Conservation (phyloP, 2,113 vertebrate species). For the Notarius lentiginosus region DNA sequence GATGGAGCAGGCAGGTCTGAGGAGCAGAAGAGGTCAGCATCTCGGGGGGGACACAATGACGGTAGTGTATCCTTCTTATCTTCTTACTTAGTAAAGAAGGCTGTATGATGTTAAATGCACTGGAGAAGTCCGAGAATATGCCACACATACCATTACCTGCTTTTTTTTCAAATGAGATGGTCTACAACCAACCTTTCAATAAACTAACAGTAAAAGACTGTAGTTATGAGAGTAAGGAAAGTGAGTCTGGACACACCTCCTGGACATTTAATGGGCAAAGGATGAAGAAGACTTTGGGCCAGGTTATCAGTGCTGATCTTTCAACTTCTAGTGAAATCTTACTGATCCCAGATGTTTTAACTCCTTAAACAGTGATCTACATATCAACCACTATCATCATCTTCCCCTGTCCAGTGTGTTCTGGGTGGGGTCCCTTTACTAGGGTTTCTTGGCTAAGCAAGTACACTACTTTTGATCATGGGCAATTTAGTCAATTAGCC, state of each 20-base stretch:
- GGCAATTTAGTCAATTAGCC: too few species aligned
- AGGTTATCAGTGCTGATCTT: background rate
- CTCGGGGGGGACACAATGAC: too few species aligned
- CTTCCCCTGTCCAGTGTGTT: too few species aligned
- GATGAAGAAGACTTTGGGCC: background rate
- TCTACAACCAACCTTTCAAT: background rate
- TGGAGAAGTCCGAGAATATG: background rate
- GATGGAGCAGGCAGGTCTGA: too few species aligned
- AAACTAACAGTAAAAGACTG: background rate
- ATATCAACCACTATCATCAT: background rate
- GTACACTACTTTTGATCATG: too few species aligned
- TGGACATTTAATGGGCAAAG: background rate
- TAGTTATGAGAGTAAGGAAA: background rate
- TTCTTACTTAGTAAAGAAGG: background rate
- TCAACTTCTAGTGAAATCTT: background rate
- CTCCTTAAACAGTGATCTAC: background rate
- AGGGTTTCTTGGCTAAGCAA: too few species aligned
- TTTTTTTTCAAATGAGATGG: background rate
- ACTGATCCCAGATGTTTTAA: background rate
- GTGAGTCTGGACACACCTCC: background rate
- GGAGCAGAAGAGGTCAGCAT: too few species aligned
- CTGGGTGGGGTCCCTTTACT: too few species aligned
- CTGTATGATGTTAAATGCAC: background rate
- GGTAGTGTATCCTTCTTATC: too few species aligned
- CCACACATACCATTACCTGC: background rate